Percentiles rank a stretch among this genome's conserved stretches.
Conservation (phyloP, 2,113 vertebrate genomes). For the Uria aalge region DNA sequence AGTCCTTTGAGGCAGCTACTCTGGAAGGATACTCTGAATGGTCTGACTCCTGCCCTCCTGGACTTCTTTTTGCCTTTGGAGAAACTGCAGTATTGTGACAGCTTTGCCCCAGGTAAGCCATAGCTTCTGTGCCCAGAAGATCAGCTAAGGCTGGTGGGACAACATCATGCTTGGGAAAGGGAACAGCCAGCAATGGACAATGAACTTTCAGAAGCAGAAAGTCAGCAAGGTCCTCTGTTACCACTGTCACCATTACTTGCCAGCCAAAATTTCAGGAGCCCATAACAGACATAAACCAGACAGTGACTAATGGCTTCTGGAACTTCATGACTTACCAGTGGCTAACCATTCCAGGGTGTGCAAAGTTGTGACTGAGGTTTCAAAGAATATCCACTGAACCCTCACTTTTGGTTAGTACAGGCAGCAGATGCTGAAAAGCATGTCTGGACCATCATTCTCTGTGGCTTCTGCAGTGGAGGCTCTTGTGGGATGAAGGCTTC, state of each 20-base stretch:
- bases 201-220: background rate
- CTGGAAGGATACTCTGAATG: background rate
- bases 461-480: background rate
- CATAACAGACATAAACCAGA: background rate
- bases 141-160: background rate
- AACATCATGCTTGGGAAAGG: background rate
- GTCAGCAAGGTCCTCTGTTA: background rate
- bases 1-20: background rate
- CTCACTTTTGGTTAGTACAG: background rate
- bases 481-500: background rate
- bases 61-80: background rate
- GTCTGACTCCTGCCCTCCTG: background rate
- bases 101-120: background rate
- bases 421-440: background rate
- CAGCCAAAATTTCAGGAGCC: background rate
- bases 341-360: background rate
- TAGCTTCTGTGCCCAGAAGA: background rate
- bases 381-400: background rate
- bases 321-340: background rate
- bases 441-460: background rate
- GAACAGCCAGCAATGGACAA: background rate
- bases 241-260: background rate
- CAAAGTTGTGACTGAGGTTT: background rate
- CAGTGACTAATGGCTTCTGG: background rate
- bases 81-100: background rate